Evolutionary conservation across 2,888 invertebrate species (phyloP).

Genomic region (Spialia ferax): DNA sequence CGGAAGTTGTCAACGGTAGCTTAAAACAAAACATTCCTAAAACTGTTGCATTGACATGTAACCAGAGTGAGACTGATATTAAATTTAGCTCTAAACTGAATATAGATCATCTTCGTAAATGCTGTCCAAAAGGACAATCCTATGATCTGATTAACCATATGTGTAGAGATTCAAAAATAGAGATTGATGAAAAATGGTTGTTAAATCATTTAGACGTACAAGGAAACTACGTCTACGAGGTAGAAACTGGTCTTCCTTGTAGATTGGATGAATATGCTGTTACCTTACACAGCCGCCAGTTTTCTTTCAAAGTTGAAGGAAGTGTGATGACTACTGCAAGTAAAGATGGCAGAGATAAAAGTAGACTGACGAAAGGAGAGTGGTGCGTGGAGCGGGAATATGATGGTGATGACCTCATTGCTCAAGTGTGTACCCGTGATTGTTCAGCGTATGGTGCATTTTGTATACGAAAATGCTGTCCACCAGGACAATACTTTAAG

Average conservation of each 20-base stretch:
- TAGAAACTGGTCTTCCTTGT: constrained; percentile 66
- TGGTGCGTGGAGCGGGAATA: constrained; percentile 77
- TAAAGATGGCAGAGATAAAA: constrained; percentile 50
- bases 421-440: constrained; percentile 68
- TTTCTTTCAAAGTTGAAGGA: constrained; percentile 60
- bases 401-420: constrained; percentile 56
- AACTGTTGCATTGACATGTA: constrained; percentile 66
- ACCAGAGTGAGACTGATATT: constrained; percentile 54
- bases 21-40: constrained; percentile 64
- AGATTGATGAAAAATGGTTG: constrained; percentile 59
- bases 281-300: constrained; percentile 63
- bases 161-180: constrained; percentile 57
- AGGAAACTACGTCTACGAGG: constrained; percentile 62
- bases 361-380: constrained; percentile 59
- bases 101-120: constrained; percentile 69
- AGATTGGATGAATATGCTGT: constrained; percentile 68
- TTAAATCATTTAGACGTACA: constrained; percentile 55
- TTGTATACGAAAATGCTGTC: constrained; percentile 85
- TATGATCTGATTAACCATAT: constrained; percentile 68
- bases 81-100: constrained; percentile 50
- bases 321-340: constrained; percentile 58
- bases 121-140: constrained; percentile 69
- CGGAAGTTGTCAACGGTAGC: constrained; percentile 64
- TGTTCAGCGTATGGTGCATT: constrained; percentile 66
- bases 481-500: constrained; percentile 79